These are phyloP conservation scores for Phodopus roborovskii DNA, from an alignment of 2,113 vertebrate species.

Conservation along the genomic window DNA sequence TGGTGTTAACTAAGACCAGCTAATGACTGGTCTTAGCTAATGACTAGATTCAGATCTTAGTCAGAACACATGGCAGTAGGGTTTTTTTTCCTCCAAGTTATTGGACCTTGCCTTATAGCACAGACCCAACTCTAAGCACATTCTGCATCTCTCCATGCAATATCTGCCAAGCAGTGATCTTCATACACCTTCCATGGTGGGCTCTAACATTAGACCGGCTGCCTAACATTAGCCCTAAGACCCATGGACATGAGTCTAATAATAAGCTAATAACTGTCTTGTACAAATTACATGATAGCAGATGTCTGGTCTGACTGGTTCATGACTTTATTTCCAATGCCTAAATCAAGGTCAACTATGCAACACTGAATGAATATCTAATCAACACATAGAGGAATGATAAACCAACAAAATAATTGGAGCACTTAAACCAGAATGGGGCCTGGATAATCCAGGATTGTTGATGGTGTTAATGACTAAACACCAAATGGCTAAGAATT, in stretches of 20 bases:
- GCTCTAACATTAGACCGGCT: background rate
- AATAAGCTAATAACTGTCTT: background rate
- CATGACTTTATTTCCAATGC: background rate
- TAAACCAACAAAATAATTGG: background rate
- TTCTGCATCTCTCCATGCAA: background rate
- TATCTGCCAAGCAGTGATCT: background rate
- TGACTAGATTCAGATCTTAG: background rate
- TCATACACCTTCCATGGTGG: accelerated
- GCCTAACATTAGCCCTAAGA: background rate
- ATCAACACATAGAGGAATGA: background rate
- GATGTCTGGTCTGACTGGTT: background rate
- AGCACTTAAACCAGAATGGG: background rate
- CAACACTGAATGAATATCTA: background rate
- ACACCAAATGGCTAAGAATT: background rate
- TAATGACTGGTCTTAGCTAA: background rate
- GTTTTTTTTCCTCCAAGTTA: background rate
- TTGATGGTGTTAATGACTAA: background rate
- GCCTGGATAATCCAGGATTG: background rate
- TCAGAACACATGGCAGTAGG: background rate
- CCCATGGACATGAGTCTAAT: background rate
- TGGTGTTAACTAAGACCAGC: background rate
- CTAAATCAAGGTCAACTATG: background rate
- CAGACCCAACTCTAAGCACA: background rate
- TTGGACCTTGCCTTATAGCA: background rate
- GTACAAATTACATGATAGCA: background rate